Evolutionary conservation across 2,888 invertebrate species (phyloP).

Genomic region (Drosophila putrida): DNA sequence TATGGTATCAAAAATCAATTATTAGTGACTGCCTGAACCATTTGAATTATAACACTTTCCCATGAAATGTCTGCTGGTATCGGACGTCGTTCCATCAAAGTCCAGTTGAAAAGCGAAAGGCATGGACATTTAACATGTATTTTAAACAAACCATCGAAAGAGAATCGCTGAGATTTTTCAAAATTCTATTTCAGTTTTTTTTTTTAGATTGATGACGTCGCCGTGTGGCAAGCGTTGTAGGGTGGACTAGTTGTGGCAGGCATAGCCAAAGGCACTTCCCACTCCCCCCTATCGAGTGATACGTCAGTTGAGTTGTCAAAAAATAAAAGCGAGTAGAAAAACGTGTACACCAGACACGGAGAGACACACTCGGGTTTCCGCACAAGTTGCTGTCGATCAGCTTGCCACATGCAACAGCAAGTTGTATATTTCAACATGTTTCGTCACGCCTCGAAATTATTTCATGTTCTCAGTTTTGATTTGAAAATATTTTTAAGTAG

Average conservation of each 20-base stretch:
- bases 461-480: conserved; percentile 52
- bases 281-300: conserved; percentile 50
- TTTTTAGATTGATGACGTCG: conserved; percentile 67
- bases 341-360: conserved; percentile 45
- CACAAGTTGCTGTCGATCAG: conserved; percentile 79
- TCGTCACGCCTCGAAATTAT: conserved; percentile 72
- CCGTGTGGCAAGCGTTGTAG: conserved; percentile 35
- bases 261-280: conserved; percentile 64
- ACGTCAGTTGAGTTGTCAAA: conserved; percentile 75
- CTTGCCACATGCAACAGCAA: conserved; percentile 26
- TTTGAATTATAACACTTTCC: conserved; percentile 79
- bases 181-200: conserved; percentile 38
- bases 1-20: conserved; percentile 59
- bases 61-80: conserved; percentile 56
- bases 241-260: conserved; percentile 60
- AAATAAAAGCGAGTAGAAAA: conserved; percentile 52
- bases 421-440: conserved; percentile 68
- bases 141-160: conserved; percentile 59
- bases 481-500: conserved; percentile 54
- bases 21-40: conserved; percentile 39
- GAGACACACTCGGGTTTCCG: conserved; percentile 62
- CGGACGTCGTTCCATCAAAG: conserved; percentile 61
- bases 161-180: conserved; percentile 61
- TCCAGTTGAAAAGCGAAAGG: conserved; percentile 72
- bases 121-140: conserved; percentile 63